A percentile compares a stretch with the other conserved stretches of the same genome.
Conservation (phyloP, 2,113 vertebrate species). For the Miniopterus natalensis region DNA sequence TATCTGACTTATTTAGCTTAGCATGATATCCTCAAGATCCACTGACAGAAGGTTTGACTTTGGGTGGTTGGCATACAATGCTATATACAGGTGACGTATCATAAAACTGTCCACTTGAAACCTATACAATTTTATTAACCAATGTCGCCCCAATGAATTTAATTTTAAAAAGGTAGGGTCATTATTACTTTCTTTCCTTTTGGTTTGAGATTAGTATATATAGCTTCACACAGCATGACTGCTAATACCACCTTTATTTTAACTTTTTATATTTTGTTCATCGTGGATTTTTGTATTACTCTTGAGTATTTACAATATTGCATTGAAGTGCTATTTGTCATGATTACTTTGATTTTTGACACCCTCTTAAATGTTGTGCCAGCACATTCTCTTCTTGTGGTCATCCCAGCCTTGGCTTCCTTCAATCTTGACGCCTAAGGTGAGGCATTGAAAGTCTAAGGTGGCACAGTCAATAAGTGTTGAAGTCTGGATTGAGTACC, state of each 20-base stretch:
- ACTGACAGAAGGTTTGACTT: background rate
- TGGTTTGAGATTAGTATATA: background rate
- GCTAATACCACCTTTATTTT: background rate
- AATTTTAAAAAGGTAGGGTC: background rate
- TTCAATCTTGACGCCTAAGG: background rate
- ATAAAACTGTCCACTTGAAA: no score
- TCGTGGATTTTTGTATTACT: background rate
- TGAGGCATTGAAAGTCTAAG: background rate
- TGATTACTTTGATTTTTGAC: background rate
- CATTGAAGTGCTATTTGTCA: background rate
- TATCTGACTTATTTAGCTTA: background rate
- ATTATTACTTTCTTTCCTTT: background rate
- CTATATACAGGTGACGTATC: no score
- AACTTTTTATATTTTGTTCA: background rate
- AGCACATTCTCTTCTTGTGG: background rate
- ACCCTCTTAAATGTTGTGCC: background rate
- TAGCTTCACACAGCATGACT: background rate
- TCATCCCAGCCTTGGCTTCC: background rate
- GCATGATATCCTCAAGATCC: background rate
- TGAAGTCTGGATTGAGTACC: background rate
- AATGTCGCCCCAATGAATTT: no score
- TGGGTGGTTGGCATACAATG: background rate
- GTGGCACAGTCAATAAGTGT: background rate
- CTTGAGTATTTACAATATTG: background rate
- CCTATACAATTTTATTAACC: background rate